Conservation (phyloP, 2,888 invertebrate genomes). For the Fragum whitleyi region DNA sequence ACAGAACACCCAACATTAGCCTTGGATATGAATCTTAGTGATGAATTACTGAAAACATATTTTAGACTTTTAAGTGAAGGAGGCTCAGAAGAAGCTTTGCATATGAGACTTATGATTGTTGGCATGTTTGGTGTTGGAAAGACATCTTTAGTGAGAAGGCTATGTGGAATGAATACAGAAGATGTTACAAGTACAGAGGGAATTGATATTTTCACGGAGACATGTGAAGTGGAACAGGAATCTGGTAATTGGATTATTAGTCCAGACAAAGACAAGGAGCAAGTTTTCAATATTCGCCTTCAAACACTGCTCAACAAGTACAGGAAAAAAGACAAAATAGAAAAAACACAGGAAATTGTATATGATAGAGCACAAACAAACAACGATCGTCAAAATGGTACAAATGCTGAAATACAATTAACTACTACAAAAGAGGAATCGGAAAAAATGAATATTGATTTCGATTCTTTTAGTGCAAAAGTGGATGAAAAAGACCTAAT, state of each 20-base stretch:
- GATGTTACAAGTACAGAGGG: neutral
- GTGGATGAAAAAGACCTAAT: neutral
- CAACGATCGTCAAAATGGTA: no score
- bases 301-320: neutral
- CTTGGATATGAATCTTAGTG: constrained; percentile 4
- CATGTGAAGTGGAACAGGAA: neutral
- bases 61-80: constrained; percentile 34
- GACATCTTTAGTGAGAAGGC: constrained; percentile 37
- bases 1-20: constrained; percentile 4
- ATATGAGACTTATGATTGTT: constrained; percentile 51
- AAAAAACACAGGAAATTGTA: neutral
- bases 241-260: neutral
- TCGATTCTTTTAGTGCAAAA: neutral
- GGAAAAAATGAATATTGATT: neutral
- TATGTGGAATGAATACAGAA: neutral
- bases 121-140: constrained; percentile 59
- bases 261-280: neutral
- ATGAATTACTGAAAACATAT: constrained; percentile 33
- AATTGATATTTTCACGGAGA: neutral
- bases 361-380: neutral
- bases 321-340: neutral
- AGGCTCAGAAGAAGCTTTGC: constrained; percentile 13
- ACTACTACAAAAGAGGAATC: neutral
- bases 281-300: neutral
- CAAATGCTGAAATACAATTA: no score